Evolutionary conservation across 2,113 vertebrate species (phyloP).

Genomic region (Prolemur simus): DNA sequence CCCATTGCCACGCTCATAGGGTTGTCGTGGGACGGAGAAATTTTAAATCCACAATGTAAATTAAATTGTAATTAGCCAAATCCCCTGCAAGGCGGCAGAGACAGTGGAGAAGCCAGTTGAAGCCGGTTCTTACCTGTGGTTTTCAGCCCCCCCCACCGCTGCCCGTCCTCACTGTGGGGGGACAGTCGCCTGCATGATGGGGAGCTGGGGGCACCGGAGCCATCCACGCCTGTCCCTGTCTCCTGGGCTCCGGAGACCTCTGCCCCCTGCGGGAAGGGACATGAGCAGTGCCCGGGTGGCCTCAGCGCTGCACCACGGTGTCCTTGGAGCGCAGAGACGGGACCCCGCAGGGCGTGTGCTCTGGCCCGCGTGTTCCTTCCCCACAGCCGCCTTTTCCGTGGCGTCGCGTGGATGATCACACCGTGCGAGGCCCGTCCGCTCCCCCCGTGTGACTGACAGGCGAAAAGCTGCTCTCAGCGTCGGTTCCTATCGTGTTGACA

Average conservation of each 20-base stretch:
- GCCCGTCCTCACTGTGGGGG: background rate
- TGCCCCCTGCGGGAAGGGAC: background rate
- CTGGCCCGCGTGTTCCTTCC: background rate
- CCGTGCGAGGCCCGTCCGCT: background rate
- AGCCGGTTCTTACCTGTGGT: too few species aligned
- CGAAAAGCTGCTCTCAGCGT: background rate
- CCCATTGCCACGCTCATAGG: too few species aligned
- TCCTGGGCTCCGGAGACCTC: background rate
- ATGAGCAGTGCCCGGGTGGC: fast-evolving
- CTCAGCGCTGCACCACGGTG: fast-evolving
- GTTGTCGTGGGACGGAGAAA: too few species aligned
- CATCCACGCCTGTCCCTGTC: background rate
- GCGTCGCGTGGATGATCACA: fast-evolving
- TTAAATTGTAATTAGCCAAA: too few species aligned
- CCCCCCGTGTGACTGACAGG: background rate
- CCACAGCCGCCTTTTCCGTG: background rate
- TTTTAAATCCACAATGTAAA: too few species aligned
- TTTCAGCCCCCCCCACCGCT: background rate
- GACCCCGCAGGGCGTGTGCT: background rate
- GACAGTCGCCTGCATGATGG: too few species aligned
- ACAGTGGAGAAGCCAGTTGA: too few species aligned
- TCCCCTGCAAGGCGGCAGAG: too few species aligned
- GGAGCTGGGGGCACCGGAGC: background rate
- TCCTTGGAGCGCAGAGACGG: background rate
- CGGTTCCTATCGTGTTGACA: fast-evolving